Conservation (phyloP, 2,888 invertebrate species). For the Colostygia pectinataria region DNA sequence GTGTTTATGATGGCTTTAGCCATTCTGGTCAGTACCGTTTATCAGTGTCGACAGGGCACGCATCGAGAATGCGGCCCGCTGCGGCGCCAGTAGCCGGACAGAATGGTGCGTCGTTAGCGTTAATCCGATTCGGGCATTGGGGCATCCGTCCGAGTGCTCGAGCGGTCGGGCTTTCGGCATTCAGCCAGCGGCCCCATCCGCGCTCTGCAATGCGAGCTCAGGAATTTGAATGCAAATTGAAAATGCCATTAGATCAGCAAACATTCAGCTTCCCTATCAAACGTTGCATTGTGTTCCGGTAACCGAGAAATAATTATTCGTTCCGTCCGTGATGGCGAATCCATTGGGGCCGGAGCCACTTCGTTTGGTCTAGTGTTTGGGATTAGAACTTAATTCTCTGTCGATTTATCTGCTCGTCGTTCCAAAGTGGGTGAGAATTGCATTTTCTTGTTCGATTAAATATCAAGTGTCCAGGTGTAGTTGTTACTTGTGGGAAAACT, state of each 20-base stretch:
- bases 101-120: constrained; percentile 77
- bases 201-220: constrained; percentile 58
- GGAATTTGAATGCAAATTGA: constrained; percentile 79
- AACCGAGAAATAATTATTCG: constrained; percentile 53
- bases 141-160: constrained; percentile 58
- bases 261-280: constrained; percentile 65
- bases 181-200: constrained; percentile 43
- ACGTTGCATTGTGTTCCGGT: constrained; percentile 56
- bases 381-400: constrained; percentile 13
- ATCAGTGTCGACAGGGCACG: constrained; percentile 54
- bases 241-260: constrained; percentile 78
- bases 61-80: constrained; percentile 50
- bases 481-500: too few relatives aligned
- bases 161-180: constrained; percentile 53
- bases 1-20: constrained; percentile 27
- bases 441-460: neutral
- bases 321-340: constrained; percentile 28
- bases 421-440: too few relatives aligned
- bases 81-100: constrained; percentile 44
- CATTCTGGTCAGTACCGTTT: constrained; percentile 40
- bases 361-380: constrained; percentile 13
- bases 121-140: constrained; percentile 75
- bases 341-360: constrained; percentile 16
- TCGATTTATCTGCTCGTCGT: neutral
- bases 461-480: neutral